Evolutionary conservation across 2,113 vertebrate species (phyloP).

Genomic region (Oncorhynchus keta): DNA sequence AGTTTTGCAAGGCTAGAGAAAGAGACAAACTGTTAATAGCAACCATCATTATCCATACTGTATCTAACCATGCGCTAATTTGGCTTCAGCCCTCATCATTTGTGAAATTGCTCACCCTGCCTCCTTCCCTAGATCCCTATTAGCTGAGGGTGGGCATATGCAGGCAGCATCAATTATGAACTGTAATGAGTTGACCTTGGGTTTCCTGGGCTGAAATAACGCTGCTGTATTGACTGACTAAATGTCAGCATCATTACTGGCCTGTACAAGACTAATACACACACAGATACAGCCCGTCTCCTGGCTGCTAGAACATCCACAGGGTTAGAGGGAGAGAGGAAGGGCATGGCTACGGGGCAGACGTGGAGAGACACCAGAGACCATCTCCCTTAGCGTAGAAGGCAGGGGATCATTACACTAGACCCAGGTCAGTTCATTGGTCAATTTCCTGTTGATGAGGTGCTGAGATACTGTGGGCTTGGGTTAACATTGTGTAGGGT

Average conservation of each 20-base stretch:
- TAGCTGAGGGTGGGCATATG: constrained; percentile 32
- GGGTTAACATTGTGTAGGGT: background rate
- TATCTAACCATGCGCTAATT: constrained; percentile 9
- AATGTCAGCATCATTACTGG: constrained; percentile 62
- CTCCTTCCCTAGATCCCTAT: constrained; percentile 29
- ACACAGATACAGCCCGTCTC: constrained; percentile 4
- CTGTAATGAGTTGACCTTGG: constrained; percentile 62
- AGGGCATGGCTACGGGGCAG: background rate
- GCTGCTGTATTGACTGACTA: constrained; percentile 40
- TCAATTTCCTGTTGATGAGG: constrained; percentile 10
- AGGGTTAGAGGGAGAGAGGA: constrained; percentile 10
- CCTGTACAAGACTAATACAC: constrained; percentile 9
- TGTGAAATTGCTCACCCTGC: constrained; percentile 23
- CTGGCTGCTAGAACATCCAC: constrained; percentile 15
- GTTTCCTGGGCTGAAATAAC: constrained; percentile 44
- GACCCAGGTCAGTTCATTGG: constrained; percentile 17
- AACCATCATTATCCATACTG: no score
- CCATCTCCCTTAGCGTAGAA: constrained; percentile 31
- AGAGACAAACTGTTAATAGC: no score
- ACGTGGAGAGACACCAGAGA: constrained; percentile 8
- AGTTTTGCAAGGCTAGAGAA: no score
- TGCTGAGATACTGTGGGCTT: background rate
- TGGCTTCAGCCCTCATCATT: constrained; percentile 24
- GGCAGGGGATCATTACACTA: constrained; percentile 18
- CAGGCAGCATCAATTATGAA: constrained; percentile 50